Evolutionary conservation across 2,113 vertebrate genomes (phyloP).

Genomic region (Peromyscus polionotus): DNA sequence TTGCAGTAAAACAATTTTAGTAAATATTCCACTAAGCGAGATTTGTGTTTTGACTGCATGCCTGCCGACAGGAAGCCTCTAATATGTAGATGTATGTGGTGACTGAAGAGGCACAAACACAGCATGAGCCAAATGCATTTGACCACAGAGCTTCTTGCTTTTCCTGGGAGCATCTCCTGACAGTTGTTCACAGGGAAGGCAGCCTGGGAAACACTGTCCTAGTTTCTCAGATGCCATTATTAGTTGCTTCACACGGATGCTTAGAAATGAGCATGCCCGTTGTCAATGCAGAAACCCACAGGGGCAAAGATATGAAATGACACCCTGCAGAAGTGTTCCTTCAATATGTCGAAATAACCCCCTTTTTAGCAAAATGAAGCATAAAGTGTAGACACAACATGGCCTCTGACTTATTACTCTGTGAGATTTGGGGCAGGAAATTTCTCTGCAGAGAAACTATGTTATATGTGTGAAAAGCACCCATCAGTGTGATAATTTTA

Average conservation of each 20-base stretch:
- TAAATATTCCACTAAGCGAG: not conserved
- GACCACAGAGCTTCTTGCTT: not conserved
- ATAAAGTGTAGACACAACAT: not conserved
- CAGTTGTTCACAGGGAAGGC: conserved; percentile 31
- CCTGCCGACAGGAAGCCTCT: not conserved
- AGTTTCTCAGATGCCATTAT: conserved; percentile 67
- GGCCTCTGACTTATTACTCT: conserved; percentile 5
- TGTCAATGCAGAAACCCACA: not conserved
- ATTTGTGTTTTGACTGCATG: not conserved
- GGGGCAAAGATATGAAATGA: conserved; percentile 25
- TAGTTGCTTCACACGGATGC: conserved; percentile 33
- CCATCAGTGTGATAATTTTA: not conserved
- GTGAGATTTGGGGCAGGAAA: conserved; percentile 26
- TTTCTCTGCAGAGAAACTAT: conserved; percentile 24
- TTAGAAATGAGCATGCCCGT: conserved; percentile 49
- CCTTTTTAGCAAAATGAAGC: conserved; percentile 25
- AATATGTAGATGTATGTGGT: not conserved
- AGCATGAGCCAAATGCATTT: not conserved
- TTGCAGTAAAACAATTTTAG: conserved; percentile 27
- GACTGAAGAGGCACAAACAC: not conserved
- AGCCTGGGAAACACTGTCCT: conserved; percentile 65
- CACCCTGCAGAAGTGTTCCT: not conserved
- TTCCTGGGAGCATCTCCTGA: conserved; percentile 39
- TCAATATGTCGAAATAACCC: conserved; percentile 7
- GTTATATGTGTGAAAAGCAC: not conserved